These are phyloP conservation scores for Phengaris arion DNA, from an alignment of 2,888 invertebrate species.

Conservation along the genomic window DNA sequence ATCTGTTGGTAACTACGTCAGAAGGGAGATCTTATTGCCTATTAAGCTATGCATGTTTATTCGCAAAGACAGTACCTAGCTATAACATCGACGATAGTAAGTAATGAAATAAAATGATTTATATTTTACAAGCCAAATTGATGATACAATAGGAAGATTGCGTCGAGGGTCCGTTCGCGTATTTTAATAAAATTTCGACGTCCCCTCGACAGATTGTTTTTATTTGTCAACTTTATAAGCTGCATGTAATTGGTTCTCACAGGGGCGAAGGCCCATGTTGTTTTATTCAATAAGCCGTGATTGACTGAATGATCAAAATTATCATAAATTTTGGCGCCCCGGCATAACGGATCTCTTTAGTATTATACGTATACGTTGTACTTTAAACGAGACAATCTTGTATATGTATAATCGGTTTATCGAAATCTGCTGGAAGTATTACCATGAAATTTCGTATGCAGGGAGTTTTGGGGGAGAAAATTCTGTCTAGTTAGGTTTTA, in stretches of 20 bases:
- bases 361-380: not conserved
- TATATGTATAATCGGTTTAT: too few species aligned
- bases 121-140: slow-evolving; percentile 11
- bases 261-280: slow-evolving; percentile 39
- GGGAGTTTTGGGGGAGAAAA: too few species aligned
- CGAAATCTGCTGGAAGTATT: too few species aligned
- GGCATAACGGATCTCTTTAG: not conserved
- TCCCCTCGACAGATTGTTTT: slow-evolving; percentile 39
- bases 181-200: slow-evolving; percentile 38
- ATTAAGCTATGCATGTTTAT: too few species aligned
- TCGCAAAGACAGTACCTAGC: not conserved
- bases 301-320: slow-evolving; percentile 38
- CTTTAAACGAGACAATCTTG: too few species aligned
- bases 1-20: not conserved
- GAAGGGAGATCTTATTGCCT: not conserved
- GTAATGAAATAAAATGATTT: not conserved
- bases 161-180: slow-evolving; percentile 36
- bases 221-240: slow-evolving; percentile 34
- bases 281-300: slow-evolving; percentile 40
- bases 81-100: not conserved
- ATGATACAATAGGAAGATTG: slow-evolving; percentile 17
- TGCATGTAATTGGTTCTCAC: slow-evolving; percentile 41
- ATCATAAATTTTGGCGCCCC: slow-evolving; percentile 33
- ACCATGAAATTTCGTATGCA: too few species aligned
- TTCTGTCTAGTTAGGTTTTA: too few species aligned